phyloP scores from a whole-genome alignment of 2,797 vertebrate genomes.

The Pogonophryne albipinna region DNA sequence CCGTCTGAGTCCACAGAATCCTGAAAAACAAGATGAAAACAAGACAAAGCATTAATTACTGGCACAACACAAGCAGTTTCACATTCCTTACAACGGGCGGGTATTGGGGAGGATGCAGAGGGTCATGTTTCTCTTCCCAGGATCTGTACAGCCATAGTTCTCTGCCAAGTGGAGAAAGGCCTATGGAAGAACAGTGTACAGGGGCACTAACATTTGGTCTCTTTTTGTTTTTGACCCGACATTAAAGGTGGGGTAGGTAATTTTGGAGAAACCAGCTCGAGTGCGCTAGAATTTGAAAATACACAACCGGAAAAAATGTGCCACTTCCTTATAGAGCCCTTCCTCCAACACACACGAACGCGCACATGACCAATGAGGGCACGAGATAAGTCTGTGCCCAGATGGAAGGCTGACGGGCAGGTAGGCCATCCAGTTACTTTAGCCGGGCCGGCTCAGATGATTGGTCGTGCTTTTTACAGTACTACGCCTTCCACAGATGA shows the following conservation, averaged over 20 bases:
- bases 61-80: constrained; percentile 46
- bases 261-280: too few relatives aligned
- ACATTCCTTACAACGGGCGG: constrained; percentile 54
- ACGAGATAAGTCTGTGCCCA: too few relatives aligned
- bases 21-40: constrained; percentile 77
- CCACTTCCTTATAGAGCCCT: too few relatives aligned
- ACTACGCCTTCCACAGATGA: too few relatives aligned
- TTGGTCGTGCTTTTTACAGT: too few relatives aligned
- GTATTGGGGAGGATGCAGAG: constrained; percentile 27
- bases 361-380: too few relatives aligned
- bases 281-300: too few relatives aligned
- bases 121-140: constrained; percentile 34
- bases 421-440: too few relatives aligned
- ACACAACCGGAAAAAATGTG: too few relatives aligned
- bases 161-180: constrained; percentile 16
- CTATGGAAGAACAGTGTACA: neutral
- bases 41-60: constrained; percentile 69
- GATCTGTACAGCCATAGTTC: constrained; percentile 24
- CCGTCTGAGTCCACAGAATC: constrained; percentile 79
- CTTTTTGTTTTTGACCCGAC: neutral
- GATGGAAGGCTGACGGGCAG: too few relatives aligned
- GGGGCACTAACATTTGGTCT: constrained; percentile 6
- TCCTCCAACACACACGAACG: too few relatives aligned
- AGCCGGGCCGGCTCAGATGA: too few relatives aligned
- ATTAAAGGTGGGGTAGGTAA: neutral